These are phyloP conservation scores for Meiosimyza platycephala DNA, from an alignment of 2,888 invertebrate species.

Conservation along the genomic window DNA sequence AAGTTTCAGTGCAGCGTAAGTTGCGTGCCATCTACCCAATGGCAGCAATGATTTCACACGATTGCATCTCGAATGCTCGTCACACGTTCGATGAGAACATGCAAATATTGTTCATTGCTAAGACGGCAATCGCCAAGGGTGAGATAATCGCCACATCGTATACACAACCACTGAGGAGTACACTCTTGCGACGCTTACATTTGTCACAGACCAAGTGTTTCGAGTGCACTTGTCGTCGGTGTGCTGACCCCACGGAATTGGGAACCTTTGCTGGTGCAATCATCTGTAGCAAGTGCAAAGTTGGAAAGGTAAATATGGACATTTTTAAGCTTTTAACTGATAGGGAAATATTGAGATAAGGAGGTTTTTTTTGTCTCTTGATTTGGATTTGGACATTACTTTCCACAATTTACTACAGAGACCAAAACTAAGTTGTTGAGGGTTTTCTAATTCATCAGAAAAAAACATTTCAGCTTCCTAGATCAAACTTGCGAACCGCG, in stretches of 20 bases:
- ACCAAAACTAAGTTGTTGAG: no score
- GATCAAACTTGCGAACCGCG: no score
- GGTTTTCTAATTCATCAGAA: no score
- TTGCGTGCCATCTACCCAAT: constrained; percentile 75
- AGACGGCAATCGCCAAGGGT: constrained; percentile 73
- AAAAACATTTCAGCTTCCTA: no score
- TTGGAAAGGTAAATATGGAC: constrained; percentile 60
- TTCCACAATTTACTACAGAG: no score
- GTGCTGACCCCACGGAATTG: constrained; percentile 78
- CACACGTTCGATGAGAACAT: constrained; percentile 75
- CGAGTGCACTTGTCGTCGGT: constrained; percentile 75
- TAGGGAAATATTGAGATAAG: not conserved
- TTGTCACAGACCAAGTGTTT: constrained; percentile 76
- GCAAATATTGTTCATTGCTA: constrained; percentile 74
- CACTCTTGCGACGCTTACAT: constrained; percentile 74
- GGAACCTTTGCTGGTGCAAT: constrained; percentile 74
- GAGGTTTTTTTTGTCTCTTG: no score
- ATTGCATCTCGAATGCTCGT: constrained; percentile 78
- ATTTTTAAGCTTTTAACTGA: not conserved
- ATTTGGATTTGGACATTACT: no score
- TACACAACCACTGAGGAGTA: constrained; percentile 78
- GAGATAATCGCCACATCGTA: constrained; percentile 77
- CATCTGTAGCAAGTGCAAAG: constrained; percentile 74
- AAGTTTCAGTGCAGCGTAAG: constrained; percentile 65
- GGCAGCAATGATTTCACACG: constrained; percentile 78